Evolutionary conservation across 2,797 vertebrate species (phyloP), one percentile per base, ranked within the genome.

Genomic region (Ataeniobius toweri): DNA sequence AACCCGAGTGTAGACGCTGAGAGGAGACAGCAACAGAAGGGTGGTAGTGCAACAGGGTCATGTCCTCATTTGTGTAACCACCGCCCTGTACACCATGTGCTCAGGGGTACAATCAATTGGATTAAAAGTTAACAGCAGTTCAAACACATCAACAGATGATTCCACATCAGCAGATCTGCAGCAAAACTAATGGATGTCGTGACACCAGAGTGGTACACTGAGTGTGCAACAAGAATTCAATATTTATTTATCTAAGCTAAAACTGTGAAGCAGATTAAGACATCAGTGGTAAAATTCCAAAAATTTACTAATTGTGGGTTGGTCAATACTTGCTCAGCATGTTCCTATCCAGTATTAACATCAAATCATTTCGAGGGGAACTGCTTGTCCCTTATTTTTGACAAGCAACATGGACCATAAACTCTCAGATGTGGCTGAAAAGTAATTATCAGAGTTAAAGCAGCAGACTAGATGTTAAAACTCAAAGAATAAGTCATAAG

Each of bases 11-110:
- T 79, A 71, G 68, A 58, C 31, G 61, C 48, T 36, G 22, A 63
- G 63, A n/a, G 53, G 74, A 72, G 56, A 75, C 5, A 31, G 68
- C 46, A 74, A 80, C 81, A 51, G 68, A 75, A 59, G 76, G 46
- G 20, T 51, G 72, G 63, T 51, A 28, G 71, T 70, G 79, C 65
- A 76, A 50, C 63, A 69, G 72, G 83, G 87, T 83, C 81, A 84
- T 36, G 44, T 82, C 74, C 78, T 83, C 81, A 48, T 75, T 89
- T 85, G 76, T 83, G 63, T 85, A 89, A 92, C 86, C 70, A 71
- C 61, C 74, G 75, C 58, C 31, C 75, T 87, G 46, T 36, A 75
- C 78, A 61, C 44, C 76, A 76, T 83, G 75, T 69, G 83, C 75
- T 83, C 55, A 31, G 55, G 75, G 84, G 44, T 39, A 83, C 58